phyloP scores from a whole-genome alignment of 2,888 invertebrate species.

The Gandaritis pyraliata region DNA sequence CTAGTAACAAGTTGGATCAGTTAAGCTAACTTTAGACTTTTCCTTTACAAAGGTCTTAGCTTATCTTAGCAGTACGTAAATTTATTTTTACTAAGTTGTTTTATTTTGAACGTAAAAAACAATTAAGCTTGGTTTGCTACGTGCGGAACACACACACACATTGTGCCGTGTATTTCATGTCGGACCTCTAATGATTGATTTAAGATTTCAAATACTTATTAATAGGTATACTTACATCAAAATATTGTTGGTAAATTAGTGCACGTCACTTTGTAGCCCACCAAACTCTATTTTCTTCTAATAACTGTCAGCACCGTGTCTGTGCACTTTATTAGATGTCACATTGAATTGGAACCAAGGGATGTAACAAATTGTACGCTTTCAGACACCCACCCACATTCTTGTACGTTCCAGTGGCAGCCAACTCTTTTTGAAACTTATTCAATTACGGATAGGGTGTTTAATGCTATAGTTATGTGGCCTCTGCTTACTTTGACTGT shows the following conservation, averaged over 20 bases:
- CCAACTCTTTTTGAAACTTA: conserved; percentile 12
- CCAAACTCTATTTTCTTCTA: conserved; percentile 16
- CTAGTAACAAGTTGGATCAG: conserved; percentile 22
- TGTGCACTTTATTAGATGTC: conserved; percentile 26
- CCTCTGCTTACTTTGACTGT: neutral
- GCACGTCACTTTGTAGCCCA: neutral
- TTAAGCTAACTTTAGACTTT: conserved; percentile 22
- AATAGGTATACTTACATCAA: no score
- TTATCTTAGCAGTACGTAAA: conserved; percentile 4
- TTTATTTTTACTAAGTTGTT: neutral
- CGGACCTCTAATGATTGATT: no score
- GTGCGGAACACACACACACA: no score
- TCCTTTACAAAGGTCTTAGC: conserved; percentile 15
- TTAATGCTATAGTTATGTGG: conserved; percentile 8
- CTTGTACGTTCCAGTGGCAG: conserved; percentile 5
- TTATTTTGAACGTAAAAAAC: no score
- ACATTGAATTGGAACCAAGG: conserved; percentile 24
- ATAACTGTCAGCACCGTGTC: conserved; percentile 21
- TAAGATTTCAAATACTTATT: no score
- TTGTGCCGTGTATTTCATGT: no score
- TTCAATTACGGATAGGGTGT: conserved; percentile 6
- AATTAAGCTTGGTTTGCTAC: no score
- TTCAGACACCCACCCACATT: conserved; percentile 15
- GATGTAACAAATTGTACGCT: conserved; percentile 22
- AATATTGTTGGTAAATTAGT: no score